Evolutionary conservation across 2,113 vertebrate genomes (phyloP).

Genomic region (Alligator sinensis): DNA sequence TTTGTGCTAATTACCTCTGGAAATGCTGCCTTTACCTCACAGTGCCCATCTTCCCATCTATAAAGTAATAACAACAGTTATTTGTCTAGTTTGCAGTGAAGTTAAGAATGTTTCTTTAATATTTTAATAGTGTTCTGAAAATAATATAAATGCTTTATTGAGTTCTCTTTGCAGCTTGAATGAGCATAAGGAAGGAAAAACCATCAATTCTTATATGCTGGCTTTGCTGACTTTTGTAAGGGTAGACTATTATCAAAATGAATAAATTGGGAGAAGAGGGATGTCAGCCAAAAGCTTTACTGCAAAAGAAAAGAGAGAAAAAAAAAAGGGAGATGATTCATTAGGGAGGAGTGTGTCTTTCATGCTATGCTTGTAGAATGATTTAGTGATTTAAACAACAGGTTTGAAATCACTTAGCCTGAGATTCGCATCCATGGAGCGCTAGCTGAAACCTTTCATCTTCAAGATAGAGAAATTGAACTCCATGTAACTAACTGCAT

Average conservation of each 20-base stretch:
- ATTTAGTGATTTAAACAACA: background rate
- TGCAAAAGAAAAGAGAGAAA: background rate
- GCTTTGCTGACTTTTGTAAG: background rate
- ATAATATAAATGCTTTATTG: slow-evolving; percentile 30
- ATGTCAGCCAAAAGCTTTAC: background rate
- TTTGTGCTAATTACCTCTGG: background rate
- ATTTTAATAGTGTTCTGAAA: slow-evolving; percentile 44
- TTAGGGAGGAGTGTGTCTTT: background rate
- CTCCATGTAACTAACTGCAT: background rate
- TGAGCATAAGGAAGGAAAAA: slow-evolving; percentile 13
- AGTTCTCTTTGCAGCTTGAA: slow-evolving; percentile 8
- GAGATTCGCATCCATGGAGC: background rate
- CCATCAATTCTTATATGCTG: background rate
- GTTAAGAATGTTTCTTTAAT: slow-evolving; percentile 24
- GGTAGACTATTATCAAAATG: background rate
- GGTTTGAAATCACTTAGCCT: background rate
- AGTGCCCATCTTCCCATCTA: background rate
- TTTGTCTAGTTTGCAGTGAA: background rate
- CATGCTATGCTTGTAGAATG: background rate
- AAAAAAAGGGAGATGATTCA: background rate
- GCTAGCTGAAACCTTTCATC: background rate
- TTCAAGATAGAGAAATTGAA: background rate
- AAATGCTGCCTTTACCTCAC: background rate
- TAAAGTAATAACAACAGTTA: background rate
- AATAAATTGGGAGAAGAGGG: background rate